Base-by-base conservation (phyloP, 2,797 vertebrate species). In the Leontocebus nigricollis region DNA sequence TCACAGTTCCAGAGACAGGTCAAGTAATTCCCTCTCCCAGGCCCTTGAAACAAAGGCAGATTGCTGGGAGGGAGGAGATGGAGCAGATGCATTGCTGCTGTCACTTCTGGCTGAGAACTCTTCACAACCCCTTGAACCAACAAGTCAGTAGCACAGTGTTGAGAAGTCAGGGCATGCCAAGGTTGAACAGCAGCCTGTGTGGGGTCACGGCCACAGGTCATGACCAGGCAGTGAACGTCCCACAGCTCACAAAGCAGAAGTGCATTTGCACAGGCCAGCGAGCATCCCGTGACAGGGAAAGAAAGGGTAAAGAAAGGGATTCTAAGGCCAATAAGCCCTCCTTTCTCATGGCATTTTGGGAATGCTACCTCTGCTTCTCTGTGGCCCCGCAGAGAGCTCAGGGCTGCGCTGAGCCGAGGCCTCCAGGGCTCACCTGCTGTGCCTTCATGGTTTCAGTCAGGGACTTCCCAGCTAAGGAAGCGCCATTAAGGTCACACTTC, bases 361-460 rank as follows among this genome's bases (percentile, higher is more conserved):
- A 72, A 19, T 52, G 50, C 82, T 27, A 36, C 7, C 89, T n/a
- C 13, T 52, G 44, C 33, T 19, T 39, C 57, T 27, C 81, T 4
- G 0, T 14, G 24, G 44, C 70, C 80, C 24, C 7, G 0, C 48
- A 5, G 41, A 82, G 64, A 48, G 20, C 44, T 46, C 2, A 7
- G 72, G 20, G 10, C 55, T 15, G 33, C 52, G 52, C 83, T 15
- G 33, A 85, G 50, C 50, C 50, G 19, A 84, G 50, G 20, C 76
- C 75, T 52, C 81, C 36, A 48, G 48, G 27, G 33, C 48, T 46
- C 4, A 2, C 76, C 55, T 15, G 11, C 52, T 27, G 20, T 15
- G 76, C 36, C 61, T 80, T 89, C 36, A 13, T 41, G 9, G 26
- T 4, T 61, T 52, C 2, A 0, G 36, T 27, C 48, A 67, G 36